A percentile compares a stretch with the other conserved stretches of the same genome.
phyloP scores from a whole-genome alignment of 2,888 invertebrate species.

The Aphodius granarius region DNA sequence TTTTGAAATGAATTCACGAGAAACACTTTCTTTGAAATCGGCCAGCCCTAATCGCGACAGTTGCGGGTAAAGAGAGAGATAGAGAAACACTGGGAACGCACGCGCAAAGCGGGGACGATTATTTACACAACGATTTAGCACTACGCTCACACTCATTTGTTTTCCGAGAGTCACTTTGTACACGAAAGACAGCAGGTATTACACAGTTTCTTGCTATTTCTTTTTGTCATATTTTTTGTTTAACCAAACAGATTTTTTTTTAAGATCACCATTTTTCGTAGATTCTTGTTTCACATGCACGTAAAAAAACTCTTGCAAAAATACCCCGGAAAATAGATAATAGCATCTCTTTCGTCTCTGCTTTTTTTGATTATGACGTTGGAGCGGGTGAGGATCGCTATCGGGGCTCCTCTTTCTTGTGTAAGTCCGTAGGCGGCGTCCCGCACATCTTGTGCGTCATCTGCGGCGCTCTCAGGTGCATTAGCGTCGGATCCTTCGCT shows the following conservation, averaged over 20 bases:
- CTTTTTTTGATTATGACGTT: background rate
- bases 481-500: constrained; percentile 58
- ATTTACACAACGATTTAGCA: background rate
- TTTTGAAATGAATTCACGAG: too few species aligned
- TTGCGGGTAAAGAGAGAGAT: background rate
- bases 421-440: constrained; percentile 62
- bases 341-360: background rate
- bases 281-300: background rate
- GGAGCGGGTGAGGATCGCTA: constrained; percentile 44
- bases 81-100: background rate
- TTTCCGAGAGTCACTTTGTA: background rate
- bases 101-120: background rate
- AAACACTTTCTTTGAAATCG: background rate
- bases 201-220: background rate
- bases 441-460: constrained; percentile 56
- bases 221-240: too few species aligned
- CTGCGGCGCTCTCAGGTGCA: constrained; percentile 59
- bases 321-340: background rate
- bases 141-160: background rate
- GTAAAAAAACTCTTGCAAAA: background rate
- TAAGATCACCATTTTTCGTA: background rate
- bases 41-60: background rate
- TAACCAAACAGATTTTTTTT: too few species aligned
- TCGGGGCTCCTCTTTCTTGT: constrained; percentile 66
- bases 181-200: background rate